Conservation (phyloP, 2,797 vertebrate genomes). For the Acanthornis magna region DNA sequence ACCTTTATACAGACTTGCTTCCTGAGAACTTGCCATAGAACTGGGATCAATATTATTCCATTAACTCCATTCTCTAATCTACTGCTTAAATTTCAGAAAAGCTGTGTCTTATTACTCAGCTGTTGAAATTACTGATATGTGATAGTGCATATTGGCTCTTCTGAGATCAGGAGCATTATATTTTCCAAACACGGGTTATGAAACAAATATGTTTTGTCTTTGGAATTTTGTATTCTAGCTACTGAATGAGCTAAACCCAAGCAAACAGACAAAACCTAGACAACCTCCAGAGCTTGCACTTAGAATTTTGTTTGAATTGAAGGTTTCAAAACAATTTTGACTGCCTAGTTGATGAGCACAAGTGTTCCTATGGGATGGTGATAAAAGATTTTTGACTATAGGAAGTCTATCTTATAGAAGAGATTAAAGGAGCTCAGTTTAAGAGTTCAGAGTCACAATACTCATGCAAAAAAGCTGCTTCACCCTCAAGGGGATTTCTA, state of each 20-base stretch:
- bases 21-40: not conserved
- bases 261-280: not conserved
- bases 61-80: not conserved
- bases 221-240: not conserved
- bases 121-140: not conserved
- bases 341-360: not conserved
- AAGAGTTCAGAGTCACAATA: not conserved
- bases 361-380: not conserved
- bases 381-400: not conserved
- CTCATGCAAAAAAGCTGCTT: not conserved
- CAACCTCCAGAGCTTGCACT: not conserved
- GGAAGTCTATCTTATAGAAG: not conserved
- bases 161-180: not conserved
- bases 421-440: not conserved
- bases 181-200: not conserved
- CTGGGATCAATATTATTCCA: not conserved
- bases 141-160: not conserved
- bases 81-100: not conserved
- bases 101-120: not conserved
- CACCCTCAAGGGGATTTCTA: not conserved
- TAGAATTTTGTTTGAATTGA: not conserved
- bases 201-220: not conserved
- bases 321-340: not conserved
- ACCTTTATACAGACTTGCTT: not conserved
- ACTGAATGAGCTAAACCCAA: not conserved